phyloP scores from a whole-genome alignment of 2,113 vertebrate genomes.

The Gadus chalcogrammus region DNA sequence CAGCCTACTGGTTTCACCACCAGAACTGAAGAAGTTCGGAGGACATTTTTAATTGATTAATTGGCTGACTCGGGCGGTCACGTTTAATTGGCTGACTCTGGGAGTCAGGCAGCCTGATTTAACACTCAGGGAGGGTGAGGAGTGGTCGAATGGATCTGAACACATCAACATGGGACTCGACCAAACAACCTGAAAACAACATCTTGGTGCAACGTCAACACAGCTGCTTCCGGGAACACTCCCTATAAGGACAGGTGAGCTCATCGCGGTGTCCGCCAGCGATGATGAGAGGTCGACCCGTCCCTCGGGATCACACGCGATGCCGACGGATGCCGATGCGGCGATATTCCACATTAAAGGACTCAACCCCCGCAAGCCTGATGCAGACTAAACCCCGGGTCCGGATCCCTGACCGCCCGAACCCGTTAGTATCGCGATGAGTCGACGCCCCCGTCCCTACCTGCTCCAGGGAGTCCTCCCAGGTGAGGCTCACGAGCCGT shows the following conservation, averaged over 20 bases:
- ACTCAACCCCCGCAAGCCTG: too few species aligned
- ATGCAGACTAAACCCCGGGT: too few species aligned
- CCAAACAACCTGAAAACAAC: too few species aligned
- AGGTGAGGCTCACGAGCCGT: conserved; percentile 88
- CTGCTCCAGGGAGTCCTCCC: conserved; percentile 91
- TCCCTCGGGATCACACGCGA: too few species aligned
- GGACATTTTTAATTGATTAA: conserved; percentile 33
- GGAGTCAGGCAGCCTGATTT: conserved; percentile 25
- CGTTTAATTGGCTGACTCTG: conserved; percentile 32
- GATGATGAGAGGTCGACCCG: too few species aligned
- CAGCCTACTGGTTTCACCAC: conserved; percentile 53
- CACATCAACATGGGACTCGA: conserved; percentile 16
- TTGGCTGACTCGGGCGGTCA: conserved; percentile 57
- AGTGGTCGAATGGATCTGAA: conserved; percentile 20
- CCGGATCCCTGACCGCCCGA: too few species aligned
- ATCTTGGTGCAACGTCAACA: too few species aligned
- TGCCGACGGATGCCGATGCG: too few species aligned
- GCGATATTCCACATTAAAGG: too few species aligned
- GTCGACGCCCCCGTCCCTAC: conserved; percentile 64
- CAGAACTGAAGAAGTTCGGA: conserved; percentile 57
- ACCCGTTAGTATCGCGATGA: neutral
- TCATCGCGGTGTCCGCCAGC: too few species aligned
- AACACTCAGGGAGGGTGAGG: conserved; percentile 13
- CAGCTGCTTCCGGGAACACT: too few species aligned
- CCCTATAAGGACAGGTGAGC: too few species aligned